Conservation (phyloP, 2,888 invertebrate species). For the Leptopilina syphax region DNA sequence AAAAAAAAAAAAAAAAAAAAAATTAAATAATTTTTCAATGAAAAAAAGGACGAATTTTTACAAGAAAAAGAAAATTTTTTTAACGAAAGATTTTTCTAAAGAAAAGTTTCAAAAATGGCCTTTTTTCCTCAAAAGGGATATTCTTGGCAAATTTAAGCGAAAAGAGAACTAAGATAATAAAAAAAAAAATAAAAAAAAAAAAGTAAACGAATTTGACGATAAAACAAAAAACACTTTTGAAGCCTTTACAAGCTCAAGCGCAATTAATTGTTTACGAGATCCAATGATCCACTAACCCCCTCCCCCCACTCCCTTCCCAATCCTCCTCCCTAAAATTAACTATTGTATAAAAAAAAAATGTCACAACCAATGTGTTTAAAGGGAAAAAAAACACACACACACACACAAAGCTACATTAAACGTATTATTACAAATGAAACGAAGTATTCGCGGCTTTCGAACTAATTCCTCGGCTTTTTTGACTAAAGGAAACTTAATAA, state of each 20-base stretch:
- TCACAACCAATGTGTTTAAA: conserved; percentile 59
- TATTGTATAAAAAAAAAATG: conserved; percentile 56
- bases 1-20: not conserved
- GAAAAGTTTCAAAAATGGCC: too few species aligned
- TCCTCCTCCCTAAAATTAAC: conserved; percentile 53
- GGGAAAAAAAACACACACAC: conserved; percentile 47
- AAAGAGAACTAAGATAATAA: too few species aligned
- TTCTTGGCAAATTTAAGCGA: too few species aligned
- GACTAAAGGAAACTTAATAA: conserved; percentile 43
- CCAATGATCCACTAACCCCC: conserved; percentile 50
- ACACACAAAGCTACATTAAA: conserved; percentile 54
- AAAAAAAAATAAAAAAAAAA: conserved; percentile 47
- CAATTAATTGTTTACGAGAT: conserved; percentile 59
- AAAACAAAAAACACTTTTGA: conserved; percentile 56
- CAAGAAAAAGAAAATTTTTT: conserved; percentile 41
- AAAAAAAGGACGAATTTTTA: conserved; percentile 26
- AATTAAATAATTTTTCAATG: not conserved
- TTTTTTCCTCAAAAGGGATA: too few species aligned
- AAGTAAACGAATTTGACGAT: conserved; percentile 48
- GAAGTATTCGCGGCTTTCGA: conserved; percentile 57
- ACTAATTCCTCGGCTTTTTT: conserved; percentile 55
- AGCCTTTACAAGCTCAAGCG: conserved; percentile 72
- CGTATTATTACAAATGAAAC: conserved; percentile 56
- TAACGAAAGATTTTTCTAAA: too few species aligned
- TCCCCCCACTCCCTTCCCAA: conserved; percentile 52